These are phyloP conservation scores for Penaeus japonicus DNA, from an alignment of 1,140 invertebrate genomes.

Conservation along the genomic window DNA sequence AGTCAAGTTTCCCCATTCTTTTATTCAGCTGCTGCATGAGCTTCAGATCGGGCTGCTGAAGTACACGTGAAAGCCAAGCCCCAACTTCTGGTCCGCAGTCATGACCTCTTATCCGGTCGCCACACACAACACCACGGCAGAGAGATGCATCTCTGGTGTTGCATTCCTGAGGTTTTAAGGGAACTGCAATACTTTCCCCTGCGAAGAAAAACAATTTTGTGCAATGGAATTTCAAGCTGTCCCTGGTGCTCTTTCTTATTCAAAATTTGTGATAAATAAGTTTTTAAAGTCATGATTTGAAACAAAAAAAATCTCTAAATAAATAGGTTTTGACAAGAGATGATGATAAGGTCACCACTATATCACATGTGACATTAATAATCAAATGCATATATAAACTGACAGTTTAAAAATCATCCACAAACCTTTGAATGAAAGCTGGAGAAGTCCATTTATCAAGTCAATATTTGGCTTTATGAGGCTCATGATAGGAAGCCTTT, in stretches of 20 bases:
- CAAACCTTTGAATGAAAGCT: neutral
- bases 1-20: neutral
- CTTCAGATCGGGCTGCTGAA: slow-evolving; percentile 66
- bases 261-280: no score
- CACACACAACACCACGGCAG: slow-evolving; percentile 76
- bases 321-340: no score
- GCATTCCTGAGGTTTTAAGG: neutral
- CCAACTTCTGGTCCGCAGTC: slow-evolving; percentile 85
- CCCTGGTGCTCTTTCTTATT: no score
- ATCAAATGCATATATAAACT: no score
- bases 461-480: slow-evolving; percentile 80
- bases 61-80: slow-evolving; percentile 73
- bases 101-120: slow-evolving; percentile 77
- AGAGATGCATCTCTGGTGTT: neutral
- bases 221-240: neutral
- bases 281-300: no score
- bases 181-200: slow-evolving; percentile 2
- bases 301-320: no score
- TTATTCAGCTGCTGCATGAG: slow-evolving; percentile 72
- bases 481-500: slow-evolving; percentile 81
- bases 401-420: neutral
- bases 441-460: slow-evolving; percentile 63
- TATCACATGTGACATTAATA: no score
- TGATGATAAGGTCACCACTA: no score
- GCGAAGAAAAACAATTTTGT: neutral